Percentiles rank a stretch among this genome's conserved stretches.
phyloP scores from a whole-genome alignment of 1,140 invertebrate species.

The Dinothrombium tinctorium region DNA sequence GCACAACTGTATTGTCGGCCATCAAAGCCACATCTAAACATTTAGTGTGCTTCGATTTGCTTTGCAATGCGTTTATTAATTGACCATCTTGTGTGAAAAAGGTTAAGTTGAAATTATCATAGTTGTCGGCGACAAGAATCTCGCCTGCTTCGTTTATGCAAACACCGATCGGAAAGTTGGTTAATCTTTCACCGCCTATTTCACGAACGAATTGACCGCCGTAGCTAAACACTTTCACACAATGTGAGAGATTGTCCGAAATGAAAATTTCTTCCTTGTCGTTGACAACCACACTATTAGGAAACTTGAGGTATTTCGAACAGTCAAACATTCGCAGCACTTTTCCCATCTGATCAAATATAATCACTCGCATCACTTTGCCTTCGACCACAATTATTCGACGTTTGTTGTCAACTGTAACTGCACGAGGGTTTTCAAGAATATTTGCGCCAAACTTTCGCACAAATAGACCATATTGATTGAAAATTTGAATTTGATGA shows the following conservation, averaged over 20 bases:
- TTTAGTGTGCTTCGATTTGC: conserved; percentile 97
- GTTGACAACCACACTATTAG: conserved; percentile 73
- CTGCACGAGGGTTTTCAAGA: conserved; percentile 85
- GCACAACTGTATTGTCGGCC: conserved; percentile 90
- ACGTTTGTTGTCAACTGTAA: conserved; percentile 66
- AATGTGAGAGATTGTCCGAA: conserved; percentile 90
- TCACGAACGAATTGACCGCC: conserved; percentile 66
- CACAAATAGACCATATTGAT: conserved; percentile 32
- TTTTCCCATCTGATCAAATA: conserved; percentile 64
- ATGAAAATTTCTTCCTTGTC: conserved; percentile 89
- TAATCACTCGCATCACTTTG: conserved; percentile 82
- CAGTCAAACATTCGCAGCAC: conserved; percentile 82
- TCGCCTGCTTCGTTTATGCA: too few species aligned
- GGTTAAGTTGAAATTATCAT: conserved; percentile 98
- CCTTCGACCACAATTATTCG: conserved; percentile 88
- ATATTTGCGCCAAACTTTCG: conserved; percentile 72
- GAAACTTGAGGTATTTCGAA: conserved; percentile 82
- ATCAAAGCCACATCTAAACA: conserved; percentile 97
- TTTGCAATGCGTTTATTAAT: conserved; percentile 82
- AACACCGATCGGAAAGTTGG: conserved; percentile 89
- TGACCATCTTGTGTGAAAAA: conserved; percentile 90
- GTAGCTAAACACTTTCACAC: conserved; percentile 86
- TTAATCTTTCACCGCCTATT: conserved; percentile 77
- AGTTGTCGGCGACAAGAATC: conserved; percentile 95
- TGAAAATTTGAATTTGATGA: conserved; percentile 71